Conservation (phyloP, 2,888 invertebrate species). For the Siphonodentalium dalli region DNA sequence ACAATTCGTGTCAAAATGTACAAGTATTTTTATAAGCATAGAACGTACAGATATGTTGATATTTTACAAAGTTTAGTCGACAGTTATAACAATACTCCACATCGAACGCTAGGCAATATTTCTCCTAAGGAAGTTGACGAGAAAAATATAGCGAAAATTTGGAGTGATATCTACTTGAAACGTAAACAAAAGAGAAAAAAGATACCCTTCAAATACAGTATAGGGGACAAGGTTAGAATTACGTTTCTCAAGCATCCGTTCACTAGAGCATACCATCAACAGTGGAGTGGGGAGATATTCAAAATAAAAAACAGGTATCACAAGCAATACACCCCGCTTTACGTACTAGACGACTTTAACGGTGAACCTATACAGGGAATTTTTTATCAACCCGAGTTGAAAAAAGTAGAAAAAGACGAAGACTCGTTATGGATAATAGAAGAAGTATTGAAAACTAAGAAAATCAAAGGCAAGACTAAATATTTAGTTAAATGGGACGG, state of each 20-base stretch:
- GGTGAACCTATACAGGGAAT: slow-evolving; percentile 12
- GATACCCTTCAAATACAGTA: slow-evolving; percentile 10
- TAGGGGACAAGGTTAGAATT: slow-evolving; percentile 17
- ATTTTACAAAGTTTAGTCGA: slow-evolving; percentile 16
- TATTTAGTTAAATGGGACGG: slow-evolving; percentile 19
- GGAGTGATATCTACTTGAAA: slow-evolving; percentile 17
- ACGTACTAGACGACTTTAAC: slow-evolving; percentile 16
- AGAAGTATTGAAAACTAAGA: slow-evolving; percentile 13
- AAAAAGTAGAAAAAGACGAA: slow-evolving; percentile 25
- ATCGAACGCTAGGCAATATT: slow-evolving; percentile 19
- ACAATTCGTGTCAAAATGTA: slow-evolving; percentile 9
- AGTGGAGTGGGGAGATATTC: slow-evolving; percentile 22
- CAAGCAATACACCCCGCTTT: slow-evolving; percentile 20
- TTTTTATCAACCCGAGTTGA: slow-evolving; percentile 16
- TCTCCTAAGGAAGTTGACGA: slow-evolving; percentile 24
- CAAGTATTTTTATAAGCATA: slow-evolving; percentile 7
- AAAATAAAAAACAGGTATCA: slow-evolving; percentile 3
- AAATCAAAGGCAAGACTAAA: slow-evolving; percentile 8
- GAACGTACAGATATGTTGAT: slow-evolving; percentile 22
- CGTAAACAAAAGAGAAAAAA: too few species aligned
- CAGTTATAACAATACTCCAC: slow-evolving; percentile 26
- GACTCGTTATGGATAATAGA: slow-evolving; percentile 26
- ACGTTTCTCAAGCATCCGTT: slow-evolving; percentile 12
- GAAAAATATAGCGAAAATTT: slow-evolving; percentile 24
- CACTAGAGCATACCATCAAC: slow-evolving; percentile 16